Evolutionary conservation across 2,113 vertebrate genomes (phyloP).

Genomic region (Prionailurus viverrinus): DNA sequence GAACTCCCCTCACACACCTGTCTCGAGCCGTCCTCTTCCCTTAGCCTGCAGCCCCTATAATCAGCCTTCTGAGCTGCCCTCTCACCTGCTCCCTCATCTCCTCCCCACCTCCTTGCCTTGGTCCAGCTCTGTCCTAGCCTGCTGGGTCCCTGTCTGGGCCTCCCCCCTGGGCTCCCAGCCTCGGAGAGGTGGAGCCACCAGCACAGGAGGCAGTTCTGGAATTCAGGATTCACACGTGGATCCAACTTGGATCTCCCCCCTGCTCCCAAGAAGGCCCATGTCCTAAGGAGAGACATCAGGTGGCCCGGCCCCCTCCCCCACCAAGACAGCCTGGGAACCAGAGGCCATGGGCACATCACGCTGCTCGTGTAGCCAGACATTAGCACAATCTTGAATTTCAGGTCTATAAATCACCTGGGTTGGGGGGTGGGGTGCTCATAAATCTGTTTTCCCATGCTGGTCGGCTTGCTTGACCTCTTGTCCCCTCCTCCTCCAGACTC

Average conservation of each 20-base stretch:
- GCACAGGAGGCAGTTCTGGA: not conserved
- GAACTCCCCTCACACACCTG: not conserved
- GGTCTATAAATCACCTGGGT: slow-evolving; percentile 62
- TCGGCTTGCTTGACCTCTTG: not conserved
- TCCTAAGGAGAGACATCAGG: not conserved
- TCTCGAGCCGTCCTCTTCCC: not conserved
- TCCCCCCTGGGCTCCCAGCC: not conserved
- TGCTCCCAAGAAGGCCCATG: not conserved
- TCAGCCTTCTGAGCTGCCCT: not conserved
- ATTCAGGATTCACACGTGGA: no score
- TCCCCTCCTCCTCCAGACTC: not conserved
- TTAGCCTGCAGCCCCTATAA: not conserved
- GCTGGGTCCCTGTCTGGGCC: not conserved
- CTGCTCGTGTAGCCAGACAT: not conserved
- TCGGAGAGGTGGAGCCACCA: not conserved
- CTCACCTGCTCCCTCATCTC: not conserved
- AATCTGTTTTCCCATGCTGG: not conserved
- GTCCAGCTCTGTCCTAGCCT: not conserved
- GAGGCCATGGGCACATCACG: not conserved
- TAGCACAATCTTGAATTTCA: slow-evolving; percentile 70
- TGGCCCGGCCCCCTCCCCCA: no score
- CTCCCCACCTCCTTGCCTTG: not conserved
- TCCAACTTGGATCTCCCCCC: not conserved
- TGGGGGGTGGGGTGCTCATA: not conserved
- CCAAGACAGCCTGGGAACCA: not conserved